A percentile compares a stretch with the other conserved stretches of the same genome.
Evolutionary conservation across 2,888 invertebrate genomes (phyloP).

Genomic region (Timema podura): DNA sequence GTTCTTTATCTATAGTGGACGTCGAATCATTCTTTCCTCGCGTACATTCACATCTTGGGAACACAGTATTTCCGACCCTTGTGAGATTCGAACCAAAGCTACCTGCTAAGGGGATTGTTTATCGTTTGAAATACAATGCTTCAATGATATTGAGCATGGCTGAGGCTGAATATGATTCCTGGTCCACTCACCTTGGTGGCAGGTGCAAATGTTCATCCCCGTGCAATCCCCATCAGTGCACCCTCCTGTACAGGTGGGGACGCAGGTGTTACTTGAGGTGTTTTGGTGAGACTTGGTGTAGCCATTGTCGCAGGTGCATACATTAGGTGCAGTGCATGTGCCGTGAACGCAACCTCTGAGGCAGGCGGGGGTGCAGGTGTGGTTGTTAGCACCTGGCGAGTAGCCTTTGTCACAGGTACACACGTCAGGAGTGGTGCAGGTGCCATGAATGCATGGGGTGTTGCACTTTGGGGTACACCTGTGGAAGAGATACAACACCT

Average conservation of each 20-base stretch:
- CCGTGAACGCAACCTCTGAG: conserved; percentile 44
- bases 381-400: neutral
- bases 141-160: neutral
- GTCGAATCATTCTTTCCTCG: too few relatives aligned
- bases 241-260: conserved; percentile 27
- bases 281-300: conserved; percentile 23
- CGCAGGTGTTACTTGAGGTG: conserved; percentile 31
- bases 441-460: conserved; percentile 21
- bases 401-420: conserved; percentile 35
- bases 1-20: too few relatives aligned
- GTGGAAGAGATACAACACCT: too few relatives aligned
- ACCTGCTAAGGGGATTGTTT: too few relatives aligned
- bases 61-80: too few relatives aligned
- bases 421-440: conserved; percentile 27
- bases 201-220: conserved; percentile 53
- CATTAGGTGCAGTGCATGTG: conserved; percentile 44
- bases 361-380: conserved; percentile 32
- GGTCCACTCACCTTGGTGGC: conserved; percentile 48
- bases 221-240: conserved; percentile 50
- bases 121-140: too few relatives aligned
- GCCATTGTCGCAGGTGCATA: conserved; percentile 44
- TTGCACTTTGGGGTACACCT: conserved; percentile 22
- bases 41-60: too few relatives aligned
- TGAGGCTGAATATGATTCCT: conserved; percentile 39
- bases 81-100: too few relatives aligned